Base-by-base conservation (phyloP, 2,113 vertebrate species). In the Pitta sordida region DNA sequence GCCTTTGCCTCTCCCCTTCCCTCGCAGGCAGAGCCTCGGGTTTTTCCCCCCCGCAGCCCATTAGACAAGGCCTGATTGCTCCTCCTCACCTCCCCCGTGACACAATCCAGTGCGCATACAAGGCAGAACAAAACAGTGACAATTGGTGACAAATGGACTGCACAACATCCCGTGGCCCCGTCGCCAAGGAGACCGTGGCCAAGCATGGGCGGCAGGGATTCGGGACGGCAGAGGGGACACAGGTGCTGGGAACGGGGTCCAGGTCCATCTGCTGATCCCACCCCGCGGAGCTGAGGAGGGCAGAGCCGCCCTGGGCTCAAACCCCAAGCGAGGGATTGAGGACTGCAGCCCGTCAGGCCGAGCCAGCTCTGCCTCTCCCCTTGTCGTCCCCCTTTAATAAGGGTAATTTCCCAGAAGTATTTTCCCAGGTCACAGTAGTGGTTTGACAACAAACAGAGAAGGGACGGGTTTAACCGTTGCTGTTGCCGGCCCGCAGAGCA, bases 81-180 rank as follows among this genome's bases (percentile, higher is more conserved):
- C 74, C 90, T 88, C 92, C 96, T 92, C 94, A 79, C 94, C 95
- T 93, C 94, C 84, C 80, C 97, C 92, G 92, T 94, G 97, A 97
- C 98, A 98, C 98, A 98, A 97, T 79, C 96, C 95, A 97, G 98
- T 97, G 98, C 94, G 94, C 98, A 95, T 79, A 98, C 97, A 95
- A 96, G 96, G 97, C 96, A 59, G 96, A 98, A 98, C 98, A 98
- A 99, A 99, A 98, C 96, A 95, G 97, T 98, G 98, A 98, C 98
- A 99, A 98, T 98, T 98, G 98, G 98, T 99, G 99, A 99, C 98
- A 99, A 99, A 99, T 99, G 98, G 98, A 98, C 98, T 98, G 97
- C 98, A 95, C 95, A 92, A 97, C 97, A 98, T 95, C 96, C 93
- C 96, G 95, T 90, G 96, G 97, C 96, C 97, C 94, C 78, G 98